phyloP scores from a whole-genome alignment of 1,140 invertebrate species.

The Platorchestia sp. region DNA sequence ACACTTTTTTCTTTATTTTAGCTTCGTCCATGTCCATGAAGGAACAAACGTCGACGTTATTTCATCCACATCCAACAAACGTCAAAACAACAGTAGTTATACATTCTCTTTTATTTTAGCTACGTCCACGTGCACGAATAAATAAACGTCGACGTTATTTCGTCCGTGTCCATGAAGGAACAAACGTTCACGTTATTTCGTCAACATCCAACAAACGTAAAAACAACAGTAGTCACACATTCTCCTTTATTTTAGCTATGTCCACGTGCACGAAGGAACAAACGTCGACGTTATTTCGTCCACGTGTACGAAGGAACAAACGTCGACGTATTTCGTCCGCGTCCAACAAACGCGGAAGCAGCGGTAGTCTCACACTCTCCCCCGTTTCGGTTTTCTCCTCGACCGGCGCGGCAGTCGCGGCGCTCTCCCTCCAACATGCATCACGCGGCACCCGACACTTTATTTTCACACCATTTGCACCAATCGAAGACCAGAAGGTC shows the following conservation, averaged over 20 bases:
- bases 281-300: too few species aligned
- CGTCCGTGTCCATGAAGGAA: too few species aligned
- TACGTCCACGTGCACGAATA: too few species aligned
- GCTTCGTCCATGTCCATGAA: too few species aligned
- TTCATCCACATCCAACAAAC: not conserved
- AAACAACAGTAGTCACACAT: not conserved
- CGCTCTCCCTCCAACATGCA: not conserved
- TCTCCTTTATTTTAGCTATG: not conserved
- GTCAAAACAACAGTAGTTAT: too few species aligned
- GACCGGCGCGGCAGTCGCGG: not conserved
- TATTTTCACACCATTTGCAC: constrained; percentile 54
- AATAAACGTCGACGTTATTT: too few species aligned
- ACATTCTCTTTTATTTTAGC: not conserved
- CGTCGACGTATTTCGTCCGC: not conserved
- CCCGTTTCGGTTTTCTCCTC: not conserved
- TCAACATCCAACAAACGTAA: not conserved
- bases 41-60: too few species aligned
- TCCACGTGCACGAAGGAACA: too few species aligned
- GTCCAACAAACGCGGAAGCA: not conserved
- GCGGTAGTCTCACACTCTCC: not conserved
- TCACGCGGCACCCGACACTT: constrained; percentile 3
- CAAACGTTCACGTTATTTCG: too few species aligned
- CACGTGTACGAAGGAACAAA: too few species aligned
- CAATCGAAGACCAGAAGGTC: constrained; percentile 53
- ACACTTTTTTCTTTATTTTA: too few species aligned